Evolutionary conservation across 2,113 vertebrate species (phyloP).

Genomic region (Petrocephalus zakoni): DNA sequence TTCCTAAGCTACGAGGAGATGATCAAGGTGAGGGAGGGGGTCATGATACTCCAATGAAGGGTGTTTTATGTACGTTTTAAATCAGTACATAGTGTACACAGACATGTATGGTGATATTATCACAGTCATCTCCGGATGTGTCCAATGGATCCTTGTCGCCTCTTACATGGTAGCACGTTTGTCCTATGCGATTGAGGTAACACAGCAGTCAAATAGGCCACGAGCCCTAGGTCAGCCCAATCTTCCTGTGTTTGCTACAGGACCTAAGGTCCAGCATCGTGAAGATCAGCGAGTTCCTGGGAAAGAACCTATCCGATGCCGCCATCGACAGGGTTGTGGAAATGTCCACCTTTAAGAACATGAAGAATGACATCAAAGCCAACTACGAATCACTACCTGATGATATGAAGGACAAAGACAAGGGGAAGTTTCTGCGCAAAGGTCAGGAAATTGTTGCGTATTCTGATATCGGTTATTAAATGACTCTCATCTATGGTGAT

Average conservation of each 20-base stretch:
- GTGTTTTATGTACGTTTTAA: not conserved
- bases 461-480: not conserved
- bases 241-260: conserved; percentile 31
- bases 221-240: not conserved
- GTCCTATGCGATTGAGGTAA: not conserved
- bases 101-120: not conserved
- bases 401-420: conserved; percentile 16
- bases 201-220: not conserved
- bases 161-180: not conserved
- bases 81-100: not conserved
- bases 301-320: conserved; percentile 45
- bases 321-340: conserved; percentile 49
- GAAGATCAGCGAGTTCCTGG: conserved; percentile 55
- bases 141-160: not conserved
- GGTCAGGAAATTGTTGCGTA: conserved; percentile 28
- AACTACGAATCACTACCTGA: conserved; percentile 44
- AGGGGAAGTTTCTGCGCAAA: conserved; percentile 41
- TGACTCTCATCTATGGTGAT: not conserved
- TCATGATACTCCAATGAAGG: not conserved
- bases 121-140: not conserved
- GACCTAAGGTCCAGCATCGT: conserved; percentile 48
- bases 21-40: conserved; percentile 52
- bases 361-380: conserved; percentile 47
- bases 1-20: conserved; percentile 65
- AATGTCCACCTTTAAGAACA: conserved; percentile 48